Evolutionary conservation across 2,888 invertebrate genomes (phyloP), one percentile per base, ranked within the genome.

Genomic region (Leptinotarsa tumamoca): DNA sequence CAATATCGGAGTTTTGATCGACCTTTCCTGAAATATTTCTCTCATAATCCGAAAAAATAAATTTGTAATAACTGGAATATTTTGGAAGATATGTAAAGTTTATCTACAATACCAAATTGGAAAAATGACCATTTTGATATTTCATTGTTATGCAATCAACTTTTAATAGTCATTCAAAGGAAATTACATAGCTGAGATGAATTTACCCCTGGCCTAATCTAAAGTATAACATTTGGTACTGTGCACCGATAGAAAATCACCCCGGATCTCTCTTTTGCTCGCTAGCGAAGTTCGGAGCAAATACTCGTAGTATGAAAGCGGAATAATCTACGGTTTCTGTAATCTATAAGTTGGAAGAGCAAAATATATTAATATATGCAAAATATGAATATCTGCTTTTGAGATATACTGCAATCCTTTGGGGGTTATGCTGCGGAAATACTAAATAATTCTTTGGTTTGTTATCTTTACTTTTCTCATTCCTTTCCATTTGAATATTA

Each of bases 341-440:
- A 77, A 81, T 79, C 80, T 78, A 78, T 79, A 77, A 79, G 69
- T 76, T 75, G 70, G 58, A 75, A 71, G 66, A 71, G 77, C 58
- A 74, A 80, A 78, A 81, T 79, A 81, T 82, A 83, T 83, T 84
- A 84, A 84, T 83, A 80, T 82, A 83, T 84, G 83, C 83, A 83
- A 82, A 82, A 82, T 83, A 75, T 77, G 79, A 81, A 80, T 82
- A 81, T 83, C 80, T 81, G 83, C 83, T 82, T 81, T 82, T 80
- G 80, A 83, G 75, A 74, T 67, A 67, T 67, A 52, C 80, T 79
- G 77, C 73, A 74, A 61, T 74, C 79, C 82, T 79, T 71, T 67
- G 68, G 81, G 82, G 72, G 78, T 79, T 78, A 74, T 76, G 68
- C 76, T 67, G 76, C 68, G 78, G 80, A 80, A 83, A 81, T 81